These are phyloP conservation scores for Propsilocerus akamusi DNA, from an alignment of 1,140 invertebrate species.

Conservation along the genomic window DNA sequence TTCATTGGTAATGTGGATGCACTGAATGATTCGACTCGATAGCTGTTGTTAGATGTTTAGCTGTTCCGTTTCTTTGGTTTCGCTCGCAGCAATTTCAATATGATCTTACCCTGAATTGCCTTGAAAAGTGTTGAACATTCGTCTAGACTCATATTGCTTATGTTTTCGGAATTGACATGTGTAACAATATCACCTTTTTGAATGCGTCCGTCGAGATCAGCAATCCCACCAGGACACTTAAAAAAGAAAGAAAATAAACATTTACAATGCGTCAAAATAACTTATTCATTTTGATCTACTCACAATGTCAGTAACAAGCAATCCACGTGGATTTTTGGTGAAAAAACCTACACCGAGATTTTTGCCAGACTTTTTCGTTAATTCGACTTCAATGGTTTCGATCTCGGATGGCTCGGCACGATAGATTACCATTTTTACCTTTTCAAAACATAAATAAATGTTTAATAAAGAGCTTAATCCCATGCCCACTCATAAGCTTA, in stretches of 20 bases:
- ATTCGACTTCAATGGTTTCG: constrained; percentile 72
- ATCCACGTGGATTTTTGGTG: constrained; percentile 72
- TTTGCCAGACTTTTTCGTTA: constrained; percentile 81
- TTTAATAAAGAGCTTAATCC: not conserved
- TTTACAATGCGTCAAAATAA: not conserved
- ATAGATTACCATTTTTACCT: constrained; percentile 78
- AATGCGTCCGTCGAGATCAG: constrained; percentile 78
- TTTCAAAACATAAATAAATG: constrained; percentile 6
- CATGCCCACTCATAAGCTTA: constrained; percentile 13
- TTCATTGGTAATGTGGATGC: no score
- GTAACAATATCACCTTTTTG: constrained; percentile 86
- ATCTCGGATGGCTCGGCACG: constrained; percentile 68
- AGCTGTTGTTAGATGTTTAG: no score
- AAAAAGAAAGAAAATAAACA: constrained; percentile 9
- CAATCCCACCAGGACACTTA: constrained; percentile 73
- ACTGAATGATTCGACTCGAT: no score
- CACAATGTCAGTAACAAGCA: constrained; percentile 91
- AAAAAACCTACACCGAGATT: constrained; percentile 75
- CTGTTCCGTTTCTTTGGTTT: constrained; percentile 31
- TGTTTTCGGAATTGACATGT: constrained; percentile 73
- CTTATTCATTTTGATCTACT: constrained; percentile 19
- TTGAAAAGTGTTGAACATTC: constrained; percentile 80
- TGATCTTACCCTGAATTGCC: constrained; percentile 53
- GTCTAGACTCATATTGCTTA: constrained; percentile 63
- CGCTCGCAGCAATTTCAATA: constrained; percentile 62